These are phyloP conservation scores for Psix sp. DNA, from an alignment of 1,140 invertebrate species.

Conservation along the genomic window DNA sequence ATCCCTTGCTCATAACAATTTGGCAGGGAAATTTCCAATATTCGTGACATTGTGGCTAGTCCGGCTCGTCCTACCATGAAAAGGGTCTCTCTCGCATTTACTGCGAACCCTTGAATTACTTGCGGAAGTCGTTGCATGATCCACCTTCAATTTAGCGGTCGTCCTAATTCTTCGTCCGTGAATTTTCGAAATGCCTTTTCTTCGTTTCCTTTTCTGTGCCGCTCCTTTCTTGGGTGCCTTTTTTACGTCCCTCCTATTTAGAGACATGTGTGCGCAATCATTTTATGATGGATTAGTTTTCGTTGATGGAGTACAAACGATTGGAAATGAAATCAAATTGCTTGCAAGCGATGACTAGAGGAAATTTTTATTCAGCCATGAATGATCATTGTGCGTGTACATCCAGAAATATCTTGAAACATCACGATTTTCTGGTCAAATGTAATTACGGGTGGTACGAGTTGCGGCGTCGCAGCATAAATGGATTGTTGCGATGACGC, in stretches of 20 bases:
- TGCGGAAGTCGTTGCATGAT: conserved; percentile 63
- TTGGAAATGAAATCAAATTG: conserved; percentile 46
- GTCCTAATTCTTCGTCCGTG: conserved; percentile 18
- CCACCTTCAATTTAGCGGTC: conserved; percentile 57
- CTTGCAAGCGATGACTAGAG: conserved; percentile 31
- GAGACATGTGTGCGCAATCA: conserved; percentile 25
- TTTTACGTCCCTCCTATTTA: conserved; percentile 12
- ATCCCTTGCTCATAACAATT: too few relatives aligned
- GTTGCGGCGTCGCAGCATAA: not conserved
- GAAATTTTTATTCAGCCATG: conserved; percentile 25
- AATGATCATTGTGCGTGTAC: conserved; percentile 25
- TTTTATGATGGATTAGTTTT: conserved; percentile 44
- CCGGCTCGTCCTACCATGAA: not conserved
- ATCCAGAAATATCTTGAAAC: conserved; percentile 3
- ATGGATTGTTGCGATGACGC: conserved; percentile 11
- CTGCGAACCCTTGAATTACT: conserved; percentile 60
- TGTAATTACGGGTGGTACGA: conserved; percentile 15
- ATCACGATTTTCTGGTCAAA: conserved; percentile 30
- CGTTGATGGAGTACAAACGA: conserved; percentile 25
- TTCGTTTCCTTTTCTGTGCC: conserved; percentile 9
- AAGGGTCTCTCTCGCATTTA: conserved; percentile 20
- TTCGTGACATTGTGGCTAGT: conserved; percentile 1
- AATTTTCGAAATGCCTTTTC: conserved; percentile 38
- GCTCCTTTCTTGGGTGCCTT: not conserved
- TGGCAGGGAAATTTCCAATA: not conserved